These are phyloP conservation scores for Acanthurus lineatus DNA, from an alignment of 2,797 vertebrate genomes.

Conservation along the genomic window DNA sequence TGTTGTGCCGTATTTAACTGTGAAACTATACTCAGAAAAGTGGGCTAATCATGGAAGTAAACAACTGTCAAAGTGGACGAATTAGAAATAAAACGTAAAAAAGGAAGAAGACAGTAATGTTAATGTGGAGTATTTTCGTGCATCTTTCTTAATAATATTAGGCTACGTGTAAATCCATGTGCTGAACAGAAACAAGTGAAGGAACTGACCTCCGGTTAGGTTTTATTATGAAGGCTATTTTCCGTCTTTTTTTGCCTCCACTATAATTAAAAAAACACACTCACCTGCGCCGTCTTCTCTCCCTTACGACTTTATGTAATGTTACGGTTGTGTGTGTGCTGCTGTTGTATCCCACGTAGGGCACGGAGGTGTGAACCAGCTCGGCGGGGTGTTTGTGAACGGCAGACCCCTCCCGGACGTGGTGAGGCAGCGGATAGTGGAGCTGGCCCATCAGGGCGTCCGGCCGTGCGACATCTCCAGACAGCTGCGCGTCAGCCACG, in stretches of 20 bases:
- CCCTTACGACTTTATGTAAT: constrained; percentile 82
- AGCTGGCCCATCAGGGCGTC: constrained; percentile 98
- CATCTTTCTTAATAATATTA: too few species aligned
- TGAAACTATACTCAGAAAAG: not conserved
- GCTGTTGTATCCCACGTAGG: constrained; percentile 96
- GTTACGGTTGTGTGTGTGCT: constrained; percentile 83
- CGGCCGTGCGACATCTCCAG: constrained; percentile 98
- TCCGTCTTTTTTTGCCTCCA: too few species aligned
- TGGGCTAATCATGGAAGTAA: not conserved
- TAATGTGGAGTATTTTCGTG: too few species aligned
- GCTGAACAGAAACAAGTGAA: too few species aligned
- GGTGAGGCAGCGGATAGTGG: constrained; percentile 98
- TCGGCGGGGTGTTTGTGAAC: constrained; percentile 99
- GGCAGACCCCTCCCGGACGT: constrained; percentile 99
- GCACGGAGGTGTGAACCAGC: constrained; percentile 99
- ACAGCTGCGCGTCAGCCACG: constrained; percentile 98
- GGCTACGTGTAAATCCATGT: too few species aligned
- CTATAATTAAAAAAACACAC: not conserved
- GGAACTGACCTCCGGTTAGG: too few species aligned
- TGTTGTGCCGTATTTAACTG: not conserved
- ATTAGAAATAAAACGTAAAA: too few species aligned
- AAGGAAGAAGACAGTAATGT: too few species aligned
- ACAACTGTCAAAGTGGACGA: not conserved
- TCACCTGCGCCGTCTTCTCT: too few species aligned
- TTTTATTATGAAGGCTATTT: too few species aligned